A percentile compares a stretch with the other conserved stretches of the same genome.
phyloP scores from a whole-genome alignment of 2,888 invertebrate genomes.

The Pheosia tremula region DNA sequence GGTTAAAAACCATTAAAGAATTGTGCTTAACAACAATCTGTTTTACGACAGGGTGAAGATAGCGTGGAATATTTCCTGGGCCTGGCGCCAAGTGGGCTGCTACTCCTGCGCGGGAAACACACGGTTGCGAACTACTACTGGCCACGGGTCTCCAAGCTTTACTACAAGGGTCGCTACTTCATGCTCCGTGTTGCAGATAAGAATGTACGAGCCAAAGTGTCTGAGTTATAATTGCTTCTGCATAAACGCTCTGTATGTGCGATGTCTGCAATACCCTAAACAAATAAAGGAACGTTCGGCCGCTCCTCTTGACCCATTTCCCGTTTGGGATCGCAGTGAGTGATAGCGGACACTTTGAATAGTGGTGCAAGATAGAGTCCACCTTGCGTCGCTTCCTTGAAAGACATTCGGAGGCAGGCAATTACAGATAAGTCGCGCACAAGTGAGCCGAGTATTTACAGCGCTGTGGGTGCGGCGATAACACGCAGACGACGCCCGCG shows the following conservation, averaged over 20 bases:
- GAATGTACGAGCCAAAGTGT: conserved; percentile 88
- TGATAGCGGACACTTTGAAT: conserved; percentile 71
- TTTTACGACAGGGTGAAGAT: conserved; percentile 92
- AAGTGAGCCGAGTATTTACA: conserved; percentile 79
- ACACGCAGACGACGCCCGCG: conserved; percentile 36
- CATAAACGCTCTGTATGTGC: background rate
- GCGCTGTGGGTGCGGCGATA: conserved; percentile 69
- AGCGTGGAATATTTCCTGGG: conserved; percentile 98
- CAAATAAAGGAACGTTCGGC: conserved; percentile 47
- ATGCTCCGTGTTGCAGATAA: conserved; percentile 98
- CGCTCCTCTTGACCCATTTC: conserved; percentile 71
- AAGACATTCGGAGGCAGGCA: conserved; percentile 82
- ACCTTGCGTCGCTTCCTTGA: conserved; percentile 74
- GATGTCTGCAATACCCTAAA: background rate
- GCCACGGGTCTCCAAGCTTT: conserved; percentile 98
- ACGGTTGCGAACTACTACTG: conserved; percentile 99
- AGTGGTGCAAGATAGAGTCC: conserved; percentile 75
- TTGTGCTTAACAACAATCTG: background rate
- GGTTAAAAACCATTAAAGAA: no score
- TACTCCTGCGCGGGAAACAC: conserved; percentile 96
- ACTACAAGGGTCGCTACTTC: conserved; percentile 98
- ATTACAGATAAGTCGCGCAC: conserved; percentile 82
- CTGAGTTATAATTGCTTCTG: background rate
- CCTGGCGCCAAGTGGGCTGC: conserved; percentile 97
- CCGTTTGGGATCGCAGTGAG: conserved; percentile 57